Base-by-base conservation (phyloP, 2,113 vertebrate genomes). In the Orthonyx spaldingii region DNA sequence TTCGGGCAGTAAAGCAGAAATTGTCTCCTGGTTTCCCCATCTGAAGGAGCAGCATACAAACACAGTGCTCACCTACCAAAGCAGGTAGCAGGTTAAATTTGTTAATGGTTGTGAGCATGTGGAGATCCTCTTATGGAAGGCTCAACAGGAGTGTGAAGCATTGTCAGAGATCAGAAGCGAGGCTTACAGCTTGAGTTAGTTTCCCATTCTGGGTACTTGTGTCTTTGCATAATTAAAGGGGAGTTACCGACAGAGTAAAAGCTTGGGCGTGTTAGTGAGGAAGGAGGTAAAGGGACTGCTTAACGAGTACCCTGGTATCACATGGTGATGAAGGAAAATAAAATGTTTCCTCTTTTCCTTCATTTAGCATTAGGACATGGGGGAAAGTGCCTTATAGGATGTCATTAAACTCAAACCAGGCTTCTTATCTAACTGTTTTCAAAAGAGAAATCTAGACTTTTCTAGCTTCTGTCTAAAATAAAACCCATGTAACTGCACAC, bases 1-100 rank as follows among this genome's bases (percentile, higher is more conserved):
- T 93, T 80, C 71, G 89, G 26, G 82, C 92, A 88, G 32, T 41
- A 90, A 80, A 91, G 75, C 79, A 92, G 59, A 70, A 91, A 66
- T 49, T 21, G 23, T 83, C 30, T 89, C 87, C 88, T 20, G 0
- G 68, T 50, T 84, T 70, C 75, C 76, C 60, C 68, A 33, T 68
- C 27, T 89, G 68, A 42, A 92, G 76, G 44, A 24, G 60, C 71
- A 57, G 65, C 35, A 32, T 5, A 76, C 4, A 13, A 83, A 66
- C 30, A 27, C 4, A 33, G 56, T 49, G 44, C 56, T 95, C 61
- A 32, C 68, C 80, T 68, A 84, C 56, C 47, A 70, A 82, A 68
- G 46, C 87, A 90, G 44, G 79, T 78, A 59, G 47, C 71, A 95
- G 76, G 71, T 65, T 77, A 37, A 19, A 81, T 86, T 78, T 85